Conservation (phyloP, 2,888 invertebrate species). For the Spatulosminthurus flaviceps region DNA sequence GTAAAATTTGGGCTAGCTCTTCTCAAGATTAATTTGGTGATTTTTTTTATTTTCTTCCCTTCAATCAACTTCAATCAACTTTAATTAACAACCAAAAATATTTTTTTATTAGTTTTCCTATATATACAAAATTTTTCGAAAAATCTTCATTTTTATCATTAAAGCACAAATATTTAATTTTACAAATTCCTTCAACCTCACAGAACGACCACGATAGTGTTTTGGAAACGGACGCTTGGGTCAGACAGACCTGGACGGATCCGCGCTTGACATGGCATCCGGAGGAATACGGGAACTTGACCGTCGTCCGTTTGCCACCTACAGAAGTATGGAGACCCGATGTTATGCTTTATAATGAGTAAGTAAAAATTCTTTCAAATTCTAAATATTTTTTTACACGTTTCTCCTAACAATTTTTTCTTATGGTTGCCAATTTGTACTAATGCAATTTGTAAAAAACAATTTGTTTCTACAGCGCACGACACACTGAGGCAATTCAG, state of each 20-base stretch:
- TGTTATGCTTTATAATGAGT: constrained; percentile 56
- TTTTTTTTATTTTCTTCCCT: not conserved
- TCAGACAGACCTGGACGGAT: constrained; percentile 53
- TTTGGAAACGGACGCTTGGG: constrained; percentile 51
- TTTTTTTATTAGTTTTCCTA: too few relatives aligned
- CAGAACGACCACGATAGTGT: constrained; percentile 47
- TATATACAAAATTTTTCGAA: too few relatives aligned
- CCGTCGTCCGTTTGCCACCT: constrained; percentile 50
- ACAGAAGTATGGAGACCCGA: constrained; percentile 57
- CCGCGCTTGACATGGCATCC: constrained; percentile 53
- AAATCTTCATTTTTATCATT: too few relatives aligned
- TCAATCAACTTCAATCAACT: too few relatives aligned
- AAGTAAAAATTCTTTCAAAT: constrained; percentile 4
- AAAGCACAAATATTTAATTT: not conserved
- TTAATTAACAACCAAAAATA: too few relatives aligned
- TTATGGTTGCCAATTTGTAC: too few relatives aligned
- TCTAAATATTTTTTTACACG: too few relatives aligned
- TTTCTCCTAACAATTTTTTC: too few relatives aligned
- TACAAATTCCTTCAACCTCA: constrained; percentile 15
- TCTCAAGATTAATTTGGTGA: constrained; percentile 23
- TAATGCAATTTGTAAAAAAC: too few relatives aligned
- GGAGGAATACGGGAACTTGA: constrained; percentile 46
- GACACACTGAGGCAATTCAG: constrained; percentile 34
- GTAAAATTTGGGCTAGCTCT: constrained; percentile 27
- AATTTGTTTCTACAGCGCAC: constrained; percentile 22